Conservation (phyloP, 2,797 vertebrate genomes). For the Lemur catta region DNA sequence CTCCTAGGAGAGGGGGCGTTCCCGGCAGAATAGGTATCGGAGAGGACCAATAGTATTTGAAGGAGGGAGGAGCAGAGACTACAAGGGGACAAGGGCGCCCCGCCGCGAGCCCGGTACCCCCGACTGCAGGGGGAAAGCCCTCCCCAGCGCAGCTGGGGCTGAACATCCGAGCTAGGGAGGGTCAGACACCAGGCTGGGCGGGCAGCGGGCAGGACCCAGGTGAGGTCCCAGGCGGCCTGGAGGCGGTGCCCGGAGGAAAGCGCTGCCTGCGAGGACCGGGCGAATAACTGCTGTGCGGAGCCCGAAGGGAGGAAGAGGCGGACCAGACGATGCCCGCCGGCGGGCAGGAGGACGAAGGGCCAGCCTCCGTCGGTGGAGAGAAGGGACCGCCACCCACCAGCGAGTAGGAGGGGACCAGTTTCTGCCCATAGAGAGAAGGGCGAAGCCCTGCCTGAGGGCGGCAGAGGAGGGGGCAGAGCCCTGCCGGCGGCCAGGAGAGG, state of each 20-base stretch:
- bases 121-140: background rate
- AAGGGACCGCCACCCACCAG: constrained; percentile 68
- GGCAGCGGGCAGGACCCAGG: no score
- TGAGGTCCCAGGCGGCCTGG: background rate
- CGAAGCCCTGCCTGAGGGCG: constrained; percentile 61
- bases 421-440: constrained; percentile 65
- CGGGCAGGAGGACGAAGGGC: background rate
- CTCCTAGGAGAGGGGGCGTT: constrained; percentile 77
- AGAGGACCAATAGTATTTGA: constrained; percentile 52
- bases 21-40: constrained; percentile 40
- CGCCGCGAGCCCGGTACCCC: background rate
- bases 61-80: background rate
- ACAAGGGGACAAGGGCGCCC: background rate
- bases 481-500: constrained; percentile 40
- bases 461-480: constrained; percentile 50
- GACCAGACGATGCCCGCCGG: background rate
- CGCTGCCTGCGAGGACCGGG: background rate
- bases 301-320: background rate
- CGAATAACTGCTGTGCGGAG: constrained; percentile 15
- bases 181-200: background rate
- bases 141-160: background rate
- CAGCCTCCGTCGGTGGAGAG: background rate
- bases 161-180: background rate
- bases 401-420: constrained; percentile 6
- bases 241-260: background rate